phyloP scores from a whole-genome alignment of 2,888 invertebrate species.

The Rhagium mordax region DNA sequence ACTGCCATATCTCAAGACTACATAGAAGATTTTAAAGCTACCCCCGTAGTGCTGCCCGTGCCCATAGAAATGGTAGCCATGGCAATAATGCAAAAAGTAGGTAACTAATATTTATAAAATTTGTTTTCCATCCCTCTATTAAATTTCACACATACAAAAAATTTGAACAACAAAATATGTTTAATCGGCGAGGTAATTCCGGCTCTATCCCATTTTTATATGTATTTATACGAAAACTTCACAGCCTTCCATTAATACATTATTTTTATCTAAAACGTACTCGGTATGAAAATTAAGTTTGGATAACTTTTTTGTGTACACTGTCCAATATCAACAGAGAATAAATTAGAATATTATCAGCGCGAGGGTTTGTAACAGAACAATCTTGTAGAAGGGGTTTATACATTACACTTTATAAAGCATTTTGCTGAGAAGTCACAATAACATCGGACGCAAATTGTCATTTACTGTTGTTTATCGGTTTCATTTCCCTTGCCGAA shows the following conservation, averaged over 20 bases:
- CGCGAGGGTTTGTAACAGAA: slow-evolving; percentile 3
- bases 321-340: slow-evolving; percentile 24
- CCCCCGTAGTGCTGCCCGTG: too few species aligned
- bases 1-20: too few species aligned
- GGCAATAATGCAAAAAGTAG: too few species aligned
- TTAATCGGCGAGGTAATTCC: too few species aligned
- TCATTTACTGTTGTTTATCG: not conserved
- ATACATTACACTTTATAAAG: not conserved
- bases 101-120: too few species aligned
- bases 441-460: not conserved
- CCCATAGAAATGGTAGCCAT: too few species aligned
- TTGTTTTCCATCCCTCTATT: too few species aligned
- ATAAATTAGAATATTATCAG: slow-evolving; percentile 28
- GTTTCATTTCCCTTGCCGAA: not conserved
- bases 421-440: not conserved
- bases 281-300: slow-evolving; percentile 5
- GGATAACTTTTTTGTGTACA: slow-evolving; percentile 20
- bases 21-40: too few species aligned
- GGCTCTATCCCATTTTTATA: not conserved
- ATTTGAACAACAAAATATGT: too few species aligned
- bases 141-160: too few species aligned
- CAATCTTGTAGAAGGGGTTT: not conserved
- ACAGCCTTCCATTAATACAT: slow-evolving; percentile 11
- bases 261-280: slow-evolving; percentile 19
- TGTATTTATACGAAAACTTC: slow-evolving; percentile 21